Evolutionary conservation across 2,113 vertebrate species (phyloP).

Genomic region (Gopherus flavomarginatus): DNA sequence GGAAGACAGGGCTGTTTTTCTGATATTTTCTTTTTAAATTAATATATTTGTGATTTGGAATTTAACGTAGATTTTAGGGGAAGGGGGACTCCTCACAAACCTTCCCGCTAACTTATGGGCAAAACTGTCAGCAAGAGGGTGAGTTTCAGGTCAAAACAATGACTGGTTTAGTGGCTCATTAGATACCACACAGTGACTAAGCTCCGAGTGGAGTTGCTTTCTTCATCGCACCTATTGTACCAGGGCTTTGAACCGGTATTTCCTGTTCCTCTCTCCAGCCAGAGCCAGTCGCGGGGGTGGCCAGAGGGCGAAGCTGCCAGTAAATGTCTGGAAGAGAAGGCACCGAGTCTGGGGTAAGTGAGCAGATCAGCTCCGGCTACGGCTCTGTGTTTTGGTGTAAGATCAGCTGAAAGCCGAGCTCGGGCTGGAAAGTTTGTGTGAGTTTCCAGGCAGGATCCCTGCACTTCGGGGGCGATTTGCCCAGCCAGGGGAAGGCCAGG

Average conservation of each 20-base stretch:
- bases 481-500: no score
- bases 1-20: not conserved
- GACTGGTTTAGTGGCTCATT: not conserved
- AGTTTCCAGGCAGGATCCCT: not conserved
- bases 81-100: not conserved
- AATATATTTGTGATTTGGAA: no score
- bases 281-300: not conserved
- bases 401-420: no score
- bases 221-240: constrained; percentile 54
- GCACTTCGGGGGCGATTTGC: not conserved
- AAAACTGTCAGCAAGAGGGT: not conserved
- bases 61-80: not conserved
- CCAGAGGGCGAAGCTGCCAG: not conserved
- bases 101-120: not conserved
- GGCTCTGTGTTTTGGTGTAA: not conserved
- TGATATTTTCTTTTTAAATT: no score
- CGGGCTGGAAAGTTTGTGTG: no score
- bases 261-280: constrained; percentile 67
- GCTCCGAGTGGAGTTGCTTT: not conserved
- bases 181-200: constrained; percentile 40
- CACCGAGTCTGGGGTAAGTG: not conserved
- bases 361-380: no score
- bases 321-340: not conserved
- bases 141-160: not conserved
- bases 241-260: constrained; percentile 73